phyloP scores from a whole-genome alignment of 2,797 vertebrate species.

The Apogon hyalosoma region DNA sequence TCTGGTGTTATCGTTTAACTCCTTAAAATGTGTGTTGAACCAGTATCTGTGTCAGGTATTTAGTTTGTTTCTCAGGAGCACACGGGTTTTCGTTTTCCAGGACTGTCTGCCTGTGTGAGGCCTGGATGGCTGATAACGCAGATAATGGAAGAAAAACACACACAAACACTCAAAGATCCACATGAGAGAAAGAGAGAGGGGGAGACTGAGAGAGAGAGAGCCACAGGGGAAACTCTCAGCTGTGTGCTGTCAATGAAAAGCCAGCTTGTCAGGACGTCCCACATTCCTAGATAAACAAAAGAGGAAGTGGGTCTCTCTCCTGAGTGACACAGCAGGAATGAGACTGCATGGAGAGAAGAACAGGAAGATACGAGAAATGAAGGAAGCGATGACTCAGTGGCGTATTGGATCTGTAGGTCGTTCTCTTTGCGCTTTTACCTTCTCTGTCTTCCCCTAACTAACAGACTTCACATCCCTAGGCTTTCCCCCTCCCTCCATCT shows the following conservation, averaged over 20 bases:
- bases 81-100: conserved; percentile 50
- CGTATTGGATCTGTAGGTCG: background rate
- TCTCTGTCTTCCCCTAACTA: conserved; percentile 10
- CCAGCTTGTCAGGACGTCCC: conserved; percentile 73
- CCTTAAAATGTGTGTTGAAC: background rate
- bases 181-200: conserved; percentile 20
- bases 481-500: conserved; percentile 18
- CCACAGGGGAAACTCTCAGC: conserved; percentile 64
- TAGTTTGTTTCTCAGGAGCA: conserved; percentile 16
- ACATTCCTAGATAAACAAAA: conserved; percentile 80
- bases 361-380: conserved; percentile 12
- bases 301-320: conserved; percentile 68
- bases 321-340: conserved; percentile 57
- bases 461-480: conserved; percentile 26
- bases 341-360: conserved; percentile 27
- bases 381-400: background rate
- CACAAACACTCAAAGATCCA: conserved; percentile 10
- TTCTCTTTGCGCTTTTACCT: conserved; percentile 26
- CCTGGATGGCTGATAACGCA: conserved; percentile 57
- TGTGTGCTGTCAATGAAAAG: conserved; percentile 73
- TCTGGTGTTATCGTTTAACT: background rate
- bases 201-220: conserved; percentile 49
- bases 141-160: conserved; percentile 59
- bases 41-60: conserved; percentile 9
- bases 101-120: conserved; percentile 38